phyloP scores from a whole-genome alignment of 2,113 vertebrate genomes.

The Ia io region DNA sequence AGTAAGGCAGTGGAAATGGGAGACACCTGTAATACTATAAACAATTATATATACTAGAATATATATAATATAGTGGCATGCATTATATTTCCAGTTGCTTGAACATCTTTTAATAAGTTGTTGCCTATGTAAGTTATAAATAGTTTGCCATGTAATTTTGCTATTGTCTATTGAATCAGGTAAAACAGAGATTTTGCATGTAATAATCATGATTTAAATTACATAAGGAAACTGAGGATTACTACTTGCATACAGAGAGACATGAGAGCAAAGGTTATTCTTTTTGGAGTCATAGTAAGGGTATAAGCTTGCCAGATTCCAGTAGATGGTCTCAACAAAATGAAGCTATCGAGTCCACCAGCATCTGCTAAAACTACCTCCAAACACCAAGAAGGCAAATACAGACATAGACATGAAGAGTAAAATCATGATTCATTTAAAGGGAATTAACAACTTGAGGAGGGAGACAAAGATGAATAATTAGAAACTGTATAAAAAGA shows the following conservation, averaged over 20 bases:
- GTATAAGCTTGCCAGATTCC: not conserved
- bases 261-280: not conserved
- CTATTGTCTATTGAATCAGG: not conserved
- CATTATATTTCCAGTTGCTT: not conserved
- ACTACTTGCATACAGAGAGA: not conserved
- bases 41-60: no score
- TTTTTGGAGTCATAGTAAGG: not conserved
- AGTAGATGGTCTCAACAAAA: not conserved
- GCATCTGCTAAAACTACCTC: not conserved
- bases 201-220: not conserved
- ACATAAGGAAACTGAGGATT: not conserved
- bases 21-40: not conserved
- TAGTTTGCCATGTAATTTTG: slow-evolving; percentile 4
- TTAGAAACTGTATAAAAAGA: not conserved
- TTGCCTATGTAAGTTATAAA: not conserved
- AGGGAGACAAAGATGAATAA: not conserved
- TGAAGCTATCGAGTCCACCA: not conserved
- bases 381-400: not conserved
- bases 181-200: not conserved
- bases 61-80: not conserved
- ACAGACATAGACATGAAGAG: not conserved
- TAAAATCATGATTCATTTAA: not conserved
- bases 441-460: not conserved
- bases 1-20: not conserved
- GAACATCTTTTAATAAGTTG: not conserved